Evolutionary conservation across 2,797 vertebrate species (phyloP), one percentile per base, ranked within the genome.

Genomic region (Bryconaethiops microstoma): DNA sequence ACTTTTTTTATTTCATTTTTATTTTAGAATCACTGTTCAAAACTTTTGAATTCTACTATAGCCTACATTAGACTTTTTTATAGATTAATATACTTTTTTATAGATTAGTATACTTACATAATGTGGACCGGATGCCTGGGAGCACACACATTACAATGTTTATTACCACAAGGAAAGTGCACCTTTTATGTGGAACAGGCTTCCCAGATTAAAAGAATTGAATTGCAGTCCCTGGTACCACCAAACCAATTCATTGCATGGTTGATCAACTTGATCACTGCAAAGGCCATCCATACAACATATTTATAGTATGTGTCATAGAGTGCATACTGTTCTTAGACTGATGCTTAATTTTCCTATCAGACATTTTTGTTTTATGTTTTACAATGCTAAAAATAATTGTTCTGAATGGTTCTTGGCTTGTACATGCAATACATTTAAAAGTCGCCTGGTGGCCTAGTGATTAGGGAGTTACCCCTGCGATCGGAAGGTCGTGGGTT

Each of bases 201-300:
- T 55, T 55, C 69, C 54, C 23, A 71, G 69, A 54, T 71, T 10
- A 71, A 72, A 54, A 29, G 63, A 39, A 19, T 9, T 72, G 69
- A 72, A 54, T 35, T 72, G 50, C 25, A 55, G 14, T 52, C 16
- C 48, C 50, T 71, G 48, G 21, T 52, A 71, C 16, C 50, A n/a
- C 50, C 35, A 25, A 72, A 25, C 50, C 69, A 54, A 35, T 72
- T 19, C 25, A 55, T 5, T 45, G 25, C 50, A 71, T 23, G 23
- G 50, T 35, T 39, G 50, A 72, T 35, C 21, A 23, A 29, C 48
- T 10, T 19, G 13, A 48, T 29, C 23, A 52, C 21, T 54, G 48
- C 39, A 42, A 52, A 70, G 39, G 17, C 48, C 23, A 9, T n/a
- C 48, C 13, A 72, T 72, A 72, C 25, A 55, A 55, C 69, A 72